These are phyloP conservation scores for Ranitomeya variabilis DNA, from an alignment of 2,113 vertebrate genomes.

Conservation along the genomic window DNA sequence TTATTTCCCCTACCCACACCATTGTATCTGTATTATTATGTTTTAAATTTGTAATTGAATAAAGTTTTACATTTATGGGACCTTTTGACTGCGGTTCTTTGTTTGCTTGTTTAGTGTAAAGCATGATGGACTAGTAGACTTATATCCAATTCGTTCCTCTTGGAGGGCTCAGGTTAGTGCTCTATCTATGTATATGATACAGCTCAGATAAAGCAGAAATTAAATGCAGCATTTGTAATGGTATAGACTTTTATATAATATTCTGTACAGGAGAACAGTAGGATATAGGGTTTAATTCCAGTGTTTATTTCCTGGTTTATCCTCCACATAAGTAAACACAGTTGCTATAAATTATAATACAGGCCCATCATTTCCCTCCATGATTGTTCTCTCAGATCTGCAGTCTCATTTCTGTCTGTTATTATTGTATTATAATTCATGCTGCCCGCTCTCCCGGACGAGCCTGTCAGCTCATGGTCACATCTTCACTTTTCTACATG, in stretches of 20 bases:
- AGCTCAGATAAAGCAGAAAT: not conserved
- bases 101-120: not conserved
- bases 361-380: not conserved
- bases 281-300: not conserved
- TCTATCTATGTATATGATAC: too few relatives aligned
- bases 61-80: too few relatives aligned
- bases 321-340: not conserved
- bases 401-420: not conserved
- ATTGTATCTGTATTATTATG: too few relatives aligned
- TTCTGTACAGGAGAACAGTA: too few relatives aligned
- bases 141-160: too few relatives aligned
- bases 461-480: not conserved
- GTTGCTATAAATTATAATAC: not conserved
- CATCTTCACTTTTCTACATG: slow-evolving; percentile 17
- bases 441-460: not conserved
- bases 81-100: too few relatives aligned
- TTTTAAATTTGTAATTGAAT: too few relatives aligned
- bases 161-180: too few relatives aligned
- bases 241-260: too few relatives aligned
- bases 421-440: not conserved
- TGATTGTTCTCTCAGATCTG: not conserved
- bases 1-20: too few relatives aligned
- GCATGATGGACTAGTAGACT: not conserved
- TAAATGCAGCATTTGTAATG: not conserved
- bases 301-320: not conserved